Evolutionary conservation across 2,888 invertebrate genomes (phyloP), one percentile per base, ranked within the genome.

Genomic region (Callosobruchus maculatus): DNA sequence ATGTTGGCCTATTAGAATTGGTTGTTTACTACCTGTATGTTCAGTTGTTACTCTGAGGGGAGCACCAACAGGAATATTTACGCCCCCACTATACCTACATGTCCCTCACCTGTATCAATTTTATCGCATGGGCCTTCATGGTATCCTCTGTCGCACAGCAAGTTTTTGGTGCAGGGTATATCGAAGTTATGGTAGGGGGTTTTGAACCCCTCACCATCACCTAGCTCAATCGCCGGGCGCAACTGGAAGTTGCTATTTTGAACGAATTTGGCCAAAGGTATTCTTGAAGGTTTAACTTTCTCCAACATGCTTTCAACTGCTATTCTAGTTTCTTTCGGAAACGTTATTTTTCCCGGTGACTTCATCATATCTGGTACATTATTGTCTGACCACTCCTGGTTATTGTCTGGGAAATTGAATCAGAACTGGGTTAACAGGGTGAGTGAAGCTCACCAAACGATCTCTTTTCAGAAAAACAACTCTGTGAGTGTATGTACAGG

Each of bases 291-390:
- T 20, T 67, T 73, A 71, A 31, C 72, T 0, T 72, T 30, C 68
- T 75, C 75, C 21, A 73, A 69, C 67, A 77, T 76, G 13, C 71
- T 72, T 67, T 78, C 76, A 71, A 78, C 74, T 20, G 78, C 78
- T 18, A 73, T 49, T 68, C 76, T 73, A 2, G 78, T 77, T 72
- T 78, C 77, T 70, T 74, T 77, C 0, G 78, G 77, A 67, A 77
- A 77, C 68, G 67, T 76, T 0, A 78, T 73, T 26, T 77, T 68
- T 9, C 31, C 18, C 2, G 49, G 68, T 13, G 26, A 49, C 9
- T 74, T 70, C 2, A 21, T 26, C 9, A 69, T 68, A 26, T 75
- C 49, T 1, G 49, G 9, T 18, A 49, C 13, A 18, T 49, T 13
- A 18, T 49, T 49, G 13, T 49, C 74, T 0, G 78, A 78, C 78